Conservation (phyloP, 2,888 invertebrate genomes). For the Caenorhabditis japonica region DNA sequence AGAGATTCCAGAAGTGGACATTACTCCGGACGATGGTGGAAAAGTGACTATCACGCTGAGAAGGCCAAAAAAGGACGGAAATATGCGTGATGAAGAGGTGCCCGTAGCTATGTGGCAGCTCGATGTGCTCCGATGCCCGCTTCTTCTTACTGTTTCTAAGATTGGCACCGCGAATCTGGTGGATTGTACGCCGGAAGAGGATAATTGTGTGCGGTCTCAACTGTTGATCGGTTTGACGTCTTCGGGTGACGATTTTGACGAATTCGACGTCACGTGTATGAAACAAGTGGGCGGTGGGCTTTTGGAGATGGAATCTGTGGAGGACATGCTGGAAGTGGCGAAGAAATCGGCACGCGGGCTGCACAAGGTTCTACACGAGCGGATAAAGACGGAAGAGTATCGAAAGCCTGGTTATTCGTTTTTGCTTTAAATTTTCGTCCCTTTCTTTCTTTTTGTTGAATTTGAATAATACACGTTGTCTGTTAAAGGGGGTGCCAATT, state of each 20-base stretch:
- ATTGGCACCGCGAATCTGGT: conserved; percentile 69
- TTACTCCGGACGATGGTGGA: conserved; percentile 68
- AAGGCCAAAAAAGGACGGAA: conserved; percentile 54
- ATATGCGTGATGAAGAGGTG: conserved; percentile 50
- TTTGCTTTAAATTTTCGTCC: conserved; percentile 4
- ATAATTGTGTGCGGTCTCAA: conserved; percentile 66
- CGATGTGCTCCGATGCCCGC: conserved; percentile 63
- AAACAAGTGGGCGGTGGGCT: conserved; percentile 63
- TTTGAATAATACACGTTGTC: too few relatives aligned
- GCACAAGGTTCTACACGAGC: conserved; percentile 25
- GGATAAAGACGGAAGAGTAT: conserved; percentile 34
- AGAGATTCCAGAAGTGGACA: conserved; percentile 63
- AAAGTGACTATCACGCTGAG: conserved; percentile 62
- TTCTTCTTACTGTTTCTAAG: conserved; percentile 67
- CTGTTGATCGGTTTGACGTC: conserved; percentile 63
- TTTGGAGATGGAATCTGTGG: conserved; percentile 66
- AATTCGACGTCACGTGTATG: conserved; percentile 38
- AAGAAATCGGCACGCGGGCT: conserved; percentile 28
- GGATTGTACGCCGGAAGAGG: conserved; percentile 69
- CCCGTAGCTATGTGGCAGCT: conserved; percentile 63
- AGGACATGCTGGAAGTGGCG: conserved; percentile 63
- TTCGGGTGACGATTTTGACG: not conserved
- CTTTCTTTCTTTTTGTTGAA: not conserved
- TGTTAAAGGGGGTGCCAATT: too few relatives aligned
- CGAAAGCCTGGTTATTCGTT: conserved; percentile 53